Percentiles rank a stretch among this genome's conserved stretches.
These are phyloP conservation scores for Hesperophylax magnus DNA, from an alignment of 1,140 invertebrate species.

Conservation along the genomic window DNA sequence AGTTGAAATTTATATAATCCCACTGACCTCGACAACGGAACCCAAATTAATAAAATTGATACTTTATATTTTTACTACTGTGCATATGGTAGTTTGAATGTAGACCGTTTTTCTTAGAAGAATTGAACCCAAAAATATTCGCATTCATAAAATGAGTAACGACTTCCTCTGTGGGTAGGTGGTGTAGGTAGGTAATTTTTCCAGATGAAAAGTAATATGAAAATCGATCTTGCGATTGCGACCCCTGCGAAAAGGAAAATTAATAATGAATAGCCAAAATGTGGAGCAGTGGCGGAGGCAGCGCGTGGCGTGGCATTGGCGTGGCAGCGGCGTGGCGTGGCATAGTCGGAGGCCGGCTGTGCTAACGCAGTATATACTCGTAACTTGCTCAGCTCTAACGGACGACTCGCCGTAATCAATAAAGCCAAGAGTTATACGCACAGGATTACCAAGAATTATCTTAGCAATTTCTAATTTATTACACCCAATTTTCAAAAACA, in stretches of 20 bases:
- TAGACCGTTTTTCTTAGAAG: too few species aligned
- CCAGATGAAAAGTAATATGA: slow-evolving; percentile 2
- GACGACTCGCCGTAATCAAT: slow-evolving; percentile 57
- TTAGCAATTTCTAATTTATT: slow-evolving; percentile 37
- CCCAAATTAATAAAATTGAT: too few species aligned
- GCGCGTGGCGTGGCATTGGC: too few species aligned
- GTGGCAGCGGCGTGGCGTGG: too few species aligned
- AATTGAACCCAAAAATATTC: neutral
- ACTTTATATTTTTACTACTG: too few species aligned
- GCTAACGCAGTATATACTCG: slow-evolving; percentile 30
- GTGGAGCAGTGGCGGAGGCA: slow-evolving; percentile 43
- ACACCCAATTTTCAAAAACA: slow-evolving; percentile 5
- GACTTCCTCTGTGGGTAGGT: neutral
- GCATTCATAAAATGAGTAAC: neutral
- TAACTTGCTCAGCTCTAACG: slow-evolving; percentile 54
- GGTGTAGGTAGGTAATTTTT: neutral
- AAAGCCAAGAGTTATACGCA: slow-evolving; percentile 58
- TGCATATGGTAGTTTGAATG: too few species aligned
- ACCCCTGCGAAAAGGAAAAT: slow-evolving; percentile 17
- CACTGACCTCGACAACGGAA: too few species aligned
- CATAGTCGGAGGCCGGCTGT: neutral
- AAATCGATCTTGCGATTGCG: slow-evolving; percentile 15
- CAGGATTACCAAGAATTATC: slow-evolving; percentile 38
- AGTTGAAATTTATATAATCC: too few species aligned
- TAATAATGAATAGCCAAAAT: slow-evolving; percentile 41